Percentiles rank a stretch among this genome's conserved stretches.
Evolutionary conservation across 2,888 invertebrate genomes (phyloP).

Genomic region (Nomada lathburiana): DNA sequence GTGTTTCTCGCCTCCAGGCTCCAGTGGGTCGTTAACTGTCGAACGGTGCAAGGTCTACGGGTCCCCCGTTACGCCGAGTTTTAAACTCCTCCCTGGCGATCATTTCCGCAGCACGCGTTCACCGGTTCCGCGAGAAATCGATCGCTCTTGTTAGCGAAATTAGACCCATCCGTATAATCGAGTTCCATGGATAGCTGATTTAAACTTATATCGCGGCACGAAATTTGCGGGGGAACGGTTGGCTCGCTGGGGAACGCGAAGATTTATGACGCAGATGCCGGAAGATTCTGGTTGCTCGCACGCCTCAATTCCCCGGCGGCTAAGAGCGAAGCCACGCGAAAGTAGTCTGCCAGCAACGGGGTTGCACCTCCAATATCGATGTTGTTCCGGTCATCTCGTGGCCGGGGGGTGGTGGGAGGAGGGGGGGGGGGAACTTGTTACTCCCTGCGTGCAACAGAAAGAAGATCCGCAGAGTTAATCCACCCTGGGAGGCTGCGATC

Average conservation of each 20-base stretch:
- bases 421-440: slow-evolving; percentile 20
- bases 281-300: slow-evolving; percentile 25
- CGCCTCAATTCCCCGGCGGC: slow-evolving; percentile 28
- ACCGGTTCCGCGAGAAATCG: neutral
- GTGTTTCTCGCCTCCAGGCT: slow-evolving; percentile 2
- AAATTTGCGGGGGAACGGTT: slow-evolving; percentile 34
- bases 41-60: neutral
- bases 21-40: slow-evolving; percentile 29
- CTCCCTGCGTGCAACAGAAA: neutral
- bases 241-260: slow-evolving; percentile 32
- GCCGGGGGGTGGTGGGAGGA: too few relatives aligned
- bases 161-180: slow-evolving; percentile 24
- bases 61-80: neutral
- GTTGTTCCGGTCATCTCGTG: slow-evolving; percentile 7
- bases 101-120: too few relatives aligned
- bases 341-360: slow-evolving; percentile 13
- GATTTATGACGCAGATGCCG: slow-evolving; percentile 48
- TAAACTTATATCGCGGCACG: slow-evolving; percentile 42
- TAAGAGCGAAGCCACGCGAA: slow-evolving; percentile 18
- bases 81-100: neutral
- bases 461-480: neutral
- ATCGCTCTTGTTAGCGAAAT: neutral
- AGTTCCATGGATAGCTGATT: slow-evolving; percentile 30
- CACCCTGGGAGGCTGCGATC: neutral
- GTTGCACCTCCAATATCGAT: slow-evolving; percentile 34